Evolutionary conservation across 2,113 vertebrate genomes (phyloP), one percentile per base, ranked within the genome.

Genomic region (Pangasianodon gigas): DNA sequence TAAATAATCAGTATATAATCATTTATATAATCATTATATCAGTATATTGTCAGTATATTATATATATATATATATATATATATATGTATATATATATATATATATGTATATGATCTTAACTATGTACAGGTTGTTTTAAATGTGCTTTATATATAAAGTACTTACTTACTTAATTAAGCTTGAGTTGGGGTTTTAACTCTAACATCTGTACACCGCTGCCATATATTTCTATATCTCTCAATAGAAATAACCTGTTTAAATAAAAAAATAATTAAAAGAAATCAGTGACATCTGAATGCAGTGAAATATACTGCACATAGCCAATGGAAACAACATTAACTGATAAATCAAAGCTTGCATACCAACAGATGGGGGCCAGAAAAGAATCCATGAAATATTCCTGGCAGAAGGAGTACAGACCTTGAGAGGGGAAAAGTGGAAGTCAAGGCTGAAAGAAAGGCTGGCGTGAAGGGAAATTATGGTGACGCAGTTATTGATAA

Each of bases 401-500:
- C 44, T 77, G 51, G 74, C 81, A 83, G 29, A 85, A 81, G 74
- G 54, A 87, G 62, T 26, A 16, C 60, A 83, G 52, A 71, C 82
- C 67, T 29, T 89, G 41, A 89, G 54, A 24, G 16, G 41, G 26
- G 51, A 58, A 62, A 44, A 83, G 65, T 89, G 84, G 90, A 80
- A 89, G 89, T 91, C 87, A 93, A 92, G 93, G 93, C 93, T 93
- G 93, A 90, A 88, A 90, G 26, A 56, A 83, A 74, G 85, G 37
- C 24, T 26, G 19, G 37, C 0, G 56, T 84, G 37, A 46, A 87
- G 87, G 95, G 94, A 95, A 95, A 90, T 75, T 58, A 86, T 87
- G 90, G 16, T 94, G 94, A 95, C 89, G 92, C 91, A 94, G 85
- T 90, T 85, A 82, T 7, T 41, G 77, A 91, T 90, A 85, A 90